Base-by-base conservation (phyloP, 2,888 invertebrate species). In the Smittia aterrima region DNA sequence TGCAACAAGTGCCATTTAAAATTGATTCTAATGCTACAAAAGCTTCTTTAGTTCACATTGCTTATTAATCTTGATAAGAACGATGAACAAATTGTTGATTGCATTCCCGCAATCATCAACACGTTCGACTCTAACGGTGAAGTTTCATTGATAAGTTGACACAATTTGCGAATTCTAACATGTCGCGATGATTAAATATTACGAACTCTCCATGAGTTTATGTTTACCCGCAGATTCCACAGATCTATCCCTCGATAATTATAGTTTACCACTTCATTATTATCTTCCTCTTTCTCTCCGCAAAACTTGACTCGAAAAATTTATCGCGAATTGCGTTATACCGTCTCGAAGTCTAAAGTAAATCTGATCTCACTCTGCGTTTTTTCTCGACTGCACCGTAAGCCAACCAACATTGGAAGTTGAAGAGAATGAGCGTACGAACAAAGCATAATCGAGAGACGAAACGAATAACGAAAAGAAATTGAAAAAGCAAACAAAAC, bases 361-460 rank as follows among this genome's bases (percentile, higher is more conserved):
- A 53, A 71, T 71, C 70, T 71, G 70, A 71, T 71, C 70, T 71
- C 54, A 11, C 70, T 24, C 3, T 24, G 41, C 68, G 9, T 11
- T 11, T 62, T 54, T 66, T 24, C 66, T 66, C 58, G 58, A 18
- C 20, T 58, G 58, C 22, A 58, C n/a, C 18, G 9, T 20, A 22
- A n/a, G 7, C 58, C 16, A n/a, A 11, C 47, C 1, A 11, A 47
- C 16, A n/a, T 20, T 58, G 58, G 58, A 58, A 58, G 58, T 18
- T 18, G n/a, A 13, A 70, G 70, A 71, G 54, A 54, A 16, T 47
- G 54, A 54, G 18, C 11, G n/a, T 18, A 11, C 16, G 22, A 22
- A 58, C 18, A 58, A 58, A 20, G 18, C 58, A 58, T 7, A 7
- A 58, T 22, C 13, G 58, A 58, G 58, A 58, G 58, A 58, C 58